These are phyloP conservation scores for Styela plicata DNA, from an alignment of 23 tunicate species.

Conservation along the genomic window DNA sequence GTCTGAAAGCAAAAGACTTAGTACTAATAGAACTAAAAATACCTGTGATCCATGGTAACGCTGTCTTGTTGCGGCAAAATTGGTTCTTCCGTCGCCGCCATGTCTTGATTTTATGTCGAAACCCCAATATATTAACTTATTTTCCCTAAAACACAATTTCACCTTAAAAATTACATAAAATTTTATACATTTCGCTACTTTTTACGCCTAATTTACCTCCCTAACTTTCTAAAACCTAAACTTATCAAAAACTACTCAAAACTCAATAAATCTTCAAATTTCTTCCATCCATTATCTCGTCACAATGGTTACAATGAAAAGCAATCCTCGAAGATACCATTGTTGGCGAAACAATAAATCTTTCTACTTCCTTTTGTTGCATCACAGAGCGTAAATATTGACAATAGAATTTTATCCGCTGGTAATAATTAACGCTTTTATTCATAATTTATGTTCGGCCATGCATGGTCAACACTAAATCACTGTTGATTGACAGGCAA, in stretches of 20 bases:
- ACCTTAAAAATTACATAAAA: background rate
- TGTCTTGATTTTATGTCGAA: too few relatives aligned
- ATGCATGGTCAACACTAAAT: too few relatives aligned
- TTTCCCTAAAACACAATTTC: too few relatives aligned
- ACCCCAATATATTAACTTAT: too few relatives aligned
- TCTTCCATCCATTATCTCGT: background rate
- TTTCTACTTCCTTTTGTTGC: background rate
- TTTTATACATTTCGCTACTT: background rate
- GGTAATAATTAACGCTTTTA: background rate
- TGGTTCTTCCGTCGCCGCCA: background rate
- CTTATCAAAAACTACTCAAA: background rate
- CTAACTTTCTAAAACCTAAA: background rate
- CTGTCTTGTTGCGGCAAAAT: background rate
- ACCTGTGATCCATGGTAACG: background rate
- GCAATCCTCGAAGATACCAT: background rate
- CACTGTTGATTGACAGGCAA: too few relatives aligned
- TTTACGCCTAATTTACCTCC: background rate
- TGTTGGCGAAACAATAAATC: background rate
- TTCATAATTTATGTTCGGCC: too few relatives aligned
- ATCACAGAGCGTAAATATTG: background rate
- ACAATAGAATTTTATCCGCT: background rate
- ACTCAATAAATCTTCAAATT: background rate
- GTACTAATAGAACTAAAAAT: too few relatives aligned
- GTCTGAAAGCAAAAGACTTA: too few relatives aligned
- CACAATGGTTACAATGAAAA: background rate